These are phyloP conservation scores for Pelusios castaneus DNA, from an alignment of 2,113 vertebrate genomes.

Conservation along the genomic window DNA sequence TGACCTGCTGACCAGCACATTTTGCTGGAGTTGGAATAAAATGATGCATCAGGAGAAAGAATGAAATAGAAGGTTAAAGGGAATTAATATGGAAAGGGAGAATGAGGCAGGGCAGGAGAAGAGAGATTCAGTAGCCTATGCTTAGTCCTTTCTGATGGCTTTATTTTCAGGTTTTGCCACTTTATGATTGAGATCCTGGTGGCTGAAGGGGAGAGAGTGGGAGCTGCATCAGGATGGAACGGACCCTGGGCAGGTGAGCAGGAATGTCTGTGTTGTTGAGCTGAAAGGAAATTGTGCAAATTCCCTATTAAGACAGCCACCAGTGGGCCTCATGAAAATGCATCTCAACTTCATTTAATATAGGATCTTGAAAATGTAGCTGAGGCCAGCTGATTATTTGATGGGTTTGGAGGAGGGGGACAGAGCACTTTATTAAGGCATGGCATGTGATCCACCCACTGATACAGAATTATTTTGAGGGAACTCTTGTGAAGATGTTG, in stretches of 20 bases:
- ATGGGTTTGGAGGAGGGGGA: neutral
- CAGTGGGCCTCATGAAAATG: neutral
- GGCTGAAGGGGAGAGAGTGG: accelerated
- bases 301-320: neutral
- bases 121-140: neutral
- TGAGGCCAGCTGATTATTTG: neutral
- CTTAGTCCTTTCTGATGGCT: neutral
- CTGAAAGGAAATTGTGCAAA: neutral
- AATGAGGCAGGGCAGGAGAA: neutral
- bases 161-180: neutral
- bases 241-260: neutral
- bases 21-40: neutral
- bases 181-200: neutral
- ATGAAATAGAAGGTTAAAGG: neutral
- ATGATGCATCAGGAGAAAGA: neutral
- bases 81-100: neutral
- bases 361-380: neutral
- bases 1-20: neutral
- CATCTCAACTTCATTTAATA: neutral
- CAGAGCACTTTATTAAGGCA: neutral
- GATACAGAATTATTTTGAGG: neutral
- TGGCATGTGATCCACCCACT: neutral
- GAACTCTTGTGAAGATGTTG: neutral
- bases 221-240: neutral
- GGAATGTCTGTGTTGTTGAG: neutral